Evolutionary conservation across 2,888 invertebrate species (phyloP).

Genomic region (Ichneumoninae sp.): DNA sequence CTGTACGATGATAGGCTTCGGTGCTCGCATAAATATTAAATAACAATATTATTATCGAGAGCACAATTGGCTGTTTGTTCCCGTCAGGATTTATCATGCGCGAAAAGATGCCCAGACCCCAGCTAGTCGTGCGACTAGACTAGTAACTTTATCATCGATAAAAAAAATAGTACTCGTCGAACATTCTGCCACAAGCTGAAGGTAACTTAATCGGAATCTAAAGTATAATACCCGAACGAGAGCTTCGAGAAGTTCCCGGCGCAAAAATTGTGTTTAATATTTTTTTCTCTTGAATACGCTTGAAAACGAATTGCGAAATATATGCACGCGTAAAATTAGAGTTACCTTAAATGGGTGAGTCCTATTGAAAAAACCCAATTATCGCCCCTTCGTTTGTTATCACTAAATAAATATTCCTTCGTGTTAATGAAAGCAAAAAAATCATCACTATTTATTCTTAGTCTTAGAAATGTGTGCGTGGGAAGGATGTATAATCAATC

Average conservation of each 20-base stretch:
- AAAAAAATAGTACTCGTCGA: slow-evolving; percentile 5
- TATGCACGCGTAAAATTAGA: neutral
- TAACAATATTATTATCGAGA: slow-evolving; percentile 19
- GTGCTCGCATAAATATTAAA: slow-evolving; percentile 4
- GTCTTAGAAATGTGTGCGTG: slow-evolving; percentile 44
- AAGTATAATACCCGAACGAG: neutral
- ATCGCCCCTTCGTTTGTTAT: slow-evolving; percentile 33
- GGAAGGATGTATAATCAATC: slow-evolving; percentile 41
- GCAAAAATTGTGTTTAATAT: neutral
- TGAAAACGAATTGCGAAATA: neutral
- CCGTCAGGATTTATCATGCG: slow-evolving; percentile 21
- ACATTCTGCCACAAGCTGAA: slow-evolving; percentile 21
- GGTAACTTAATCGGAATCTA: slow-evolving; percentile 13
- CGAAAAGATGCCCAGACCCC: neutral
- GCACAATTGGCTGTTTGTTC: slow-evolving; percentile 39
- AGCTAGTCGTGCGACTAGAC: neutral
- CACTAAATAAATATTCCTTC: slow-evolving; percentile 49
- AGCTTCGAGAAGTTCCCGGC: neutral
- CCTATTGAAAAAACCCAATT: slow-evolving; percentile 3
- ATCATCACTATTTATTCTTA: slow-evolving; percentile 50
- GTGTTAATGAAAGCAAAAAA: slow-evolving; percentile 24
- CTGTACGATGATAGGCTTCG: slow-evolving; percentile 9
- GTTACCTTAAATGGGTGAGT: neutral
- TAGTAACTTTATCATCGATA: slow-evolving; percentile 22
- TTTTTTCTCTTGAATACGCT: neutral